phyloP scores from a whole-genome alignment of 2,888 invertebrate genomes.

The Stenodema calcarata region DNA sequence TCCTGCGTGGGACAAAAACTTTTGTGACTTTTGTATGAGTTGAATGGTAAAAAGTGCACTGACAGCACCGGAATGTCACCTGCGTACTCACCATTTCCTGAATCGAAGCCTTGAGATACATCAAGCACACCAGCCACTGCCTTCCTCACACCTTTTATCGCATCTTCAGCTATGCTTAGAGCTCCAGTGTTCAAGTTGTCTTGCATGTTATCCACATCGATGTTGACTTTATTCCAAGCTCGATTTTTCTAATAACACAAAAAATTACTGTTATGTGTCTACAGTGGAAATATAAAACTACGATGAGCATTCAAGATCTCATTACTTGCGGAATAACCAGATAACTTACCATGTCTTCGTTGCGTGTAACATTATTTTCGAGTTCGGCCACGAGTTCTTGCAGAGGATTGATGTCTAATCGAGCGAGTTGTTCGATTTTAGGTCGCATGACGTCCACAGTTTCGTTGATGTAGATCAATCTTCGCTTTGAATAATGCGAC shows the following conservation, averaged over 20 bases:
- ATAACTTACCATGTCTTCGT: slow-evolving; percentile 27
- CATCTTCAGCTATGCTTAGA: slow-evolving; percentile 49
- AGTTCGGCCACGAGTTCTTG: slow-evolving; percentile 66
- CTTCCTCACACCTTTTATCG: slow-evolving; percentile 64
- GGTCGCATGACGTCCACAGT: slow-evolving; percentile 74
- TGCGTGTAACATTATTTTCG: background rate
- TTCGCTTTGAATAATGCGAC: slow-evolving; percentile 86
- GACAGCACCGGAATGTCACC: no score
- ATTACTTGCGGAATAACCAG: background rate
- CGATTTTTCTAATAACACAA: slow-evolving; percentile 24
- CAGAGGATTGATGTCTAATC: slow-evolving; percentile 72
- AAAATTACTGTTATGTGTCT: background rate
- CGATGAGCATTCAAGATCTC: no score
- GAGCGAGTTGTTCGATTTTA: slow-evolving; percentile 71
- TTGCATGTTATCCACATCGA: background rate
- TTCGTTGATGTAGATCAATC: slow-evolving; percentile 80
- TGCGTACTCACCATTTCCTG: slow-evolving; percentile 67
- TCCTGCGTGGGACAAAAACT: background rate
- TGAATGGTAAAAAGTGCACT: no score
- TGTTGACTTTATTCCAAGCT: slow-evolving; percentile 23
- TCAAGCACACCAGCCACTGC: slow-evolving; percentile 76
- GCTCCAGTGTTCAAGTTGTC: slow-evolving; percentile 18
- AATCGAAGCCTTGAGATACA: slow-evolving; percentile 75
- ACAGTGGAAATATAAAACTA: no score
- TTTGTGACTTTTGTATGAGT: background rate